Base-by-base conservation (phyloP, 2,888 invertebrate genomes). In the Aphidoletes aphidimyza region DNA sequence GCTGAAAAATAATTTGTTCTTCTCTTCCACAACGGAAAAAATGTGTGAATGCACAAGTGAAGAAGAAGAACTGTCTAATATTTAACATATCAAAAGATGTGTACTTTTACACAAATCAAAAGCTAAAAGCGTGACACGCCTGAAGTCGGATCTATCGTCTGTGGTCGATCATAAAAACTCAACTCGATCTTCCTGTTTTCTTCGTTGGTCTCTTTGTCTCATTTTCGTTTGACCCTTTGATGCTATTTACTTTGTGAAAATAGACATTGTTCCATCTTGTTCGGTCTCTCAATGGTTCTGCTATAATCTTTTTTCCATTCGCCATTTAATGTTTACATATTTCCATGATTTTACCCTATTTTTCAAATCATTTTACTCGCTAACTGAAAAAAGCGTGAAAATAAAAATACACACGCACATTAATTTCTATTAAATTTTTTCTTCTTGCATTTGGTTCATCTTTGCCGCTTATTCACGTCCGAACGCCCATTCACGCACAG, bases 311-410 rank as follows among this genome's bases (percentile, higher is more conserved):
- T n/a, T 17, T 34, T n/a, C 39, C 37, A 37, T 81, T 81, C 37
- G n/a, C 81, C 37, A n/a, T n/a, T n/a, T n/a, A n/a, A n/a, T n/a
- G 81, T 81, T 81, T 37, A 81, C 81, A 81, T 37, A 81, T 81
- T 37, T 81, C 81, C n/a, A 81, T 81, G 81, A 81, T 81, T 81
- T 81, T 37, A 19, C 37, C n/a, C n/a, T n/a, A n/a, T n/a, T n/a
- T n/a, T n/a, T n/a, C n/a, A n/a, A n/a, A n/a, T n/a, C n/a, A n/a
- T n/a, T n/a, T n/a, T n/a, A n/a, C n/a, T n/a, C n/a, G n/a, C n/a
- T n/a, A n/a, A n/a, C n/a, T n/a, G n/a, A 81, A 81, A 81, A 22
- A 81, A n/a, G 81, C 37, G 81, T 81, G 81, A 81, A 81, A 81
- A 81, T 81, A 81, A 81, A 81, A 81, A 37, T 37, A 81, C 81